These are phyloP conservation scores for Aphelinus certus DNA, from an alignment of 1,140 invertebrate genomes.

Conservation along the genomic window DNA sequence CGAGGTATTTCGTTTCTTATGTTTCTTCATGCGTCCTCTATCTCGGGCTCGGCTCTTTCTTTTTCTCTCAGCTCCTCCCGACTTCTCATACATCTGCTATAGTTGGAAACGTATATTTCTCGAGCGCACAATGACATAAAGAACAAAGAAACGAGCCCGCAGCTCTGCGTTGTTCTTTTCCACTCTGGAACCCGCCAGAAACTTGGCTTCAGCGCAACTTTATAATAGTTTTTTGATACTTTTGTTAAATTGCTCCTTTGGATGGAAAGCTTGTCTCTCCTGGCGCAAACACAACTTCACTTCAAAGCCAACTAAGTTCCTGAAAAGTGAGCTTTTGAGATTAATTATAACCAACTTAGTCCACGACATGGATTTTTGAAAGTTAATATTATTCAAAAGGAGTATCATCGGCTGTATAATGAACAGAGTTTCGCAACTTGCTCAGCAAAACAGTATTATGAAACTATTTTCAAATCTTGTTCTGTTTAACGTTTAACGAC, in stretches of 20 bases:
- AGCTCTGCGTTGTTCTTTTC: constrained; percentile 24
- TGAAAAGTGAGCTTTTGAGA: too few species aligned
- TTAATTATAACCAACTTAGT: too few species aligned
- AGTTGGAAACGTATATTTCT: constrained; percentile 38
- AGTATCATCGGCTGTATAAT: too few species aligned
- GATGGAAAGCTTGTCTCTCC: constrained; percentile 16
- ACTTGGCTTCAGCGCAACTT: constrained; percentile 15
- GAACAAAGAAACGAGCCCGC: constrained; percentile 26
- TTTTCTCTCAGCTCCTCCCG: constrained; percentile 29
- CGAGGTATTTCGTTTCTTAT: constrained; percentile 52
- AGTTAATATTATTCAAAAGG: too few species aligned
- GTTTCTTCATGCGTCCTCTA: constrained; percentile 21
- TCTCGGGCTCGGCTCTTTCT: constrained; percentile 23
- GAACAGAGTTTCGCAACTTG: too few species aligned
- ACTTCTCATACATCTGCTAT: constrained; percentile 34
- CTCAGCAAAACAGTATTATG: too few species aligned
- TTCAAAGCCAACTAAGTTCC: too few species aligned
- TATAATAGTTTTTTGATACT: constrained; percentile 30
- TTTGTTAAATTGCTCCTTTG: constrained; percentile 23
- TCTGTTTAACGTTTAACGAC: too few species aligned
- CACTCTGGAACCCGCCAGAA: constrained; percentile 1
- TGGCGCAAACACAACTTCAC: background rate
- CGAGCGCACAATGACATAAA: constrained; percentile 29
- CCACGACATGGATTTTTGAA: too few species aligned
- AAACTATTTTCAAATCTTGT: too few species aligned